A percentile compares a stretch with the other conserved stretches of the same genome.
phyloP scores from a whole-genome alignment of 2,888 invertebrate species.

The Julus scanicus region DNA sequence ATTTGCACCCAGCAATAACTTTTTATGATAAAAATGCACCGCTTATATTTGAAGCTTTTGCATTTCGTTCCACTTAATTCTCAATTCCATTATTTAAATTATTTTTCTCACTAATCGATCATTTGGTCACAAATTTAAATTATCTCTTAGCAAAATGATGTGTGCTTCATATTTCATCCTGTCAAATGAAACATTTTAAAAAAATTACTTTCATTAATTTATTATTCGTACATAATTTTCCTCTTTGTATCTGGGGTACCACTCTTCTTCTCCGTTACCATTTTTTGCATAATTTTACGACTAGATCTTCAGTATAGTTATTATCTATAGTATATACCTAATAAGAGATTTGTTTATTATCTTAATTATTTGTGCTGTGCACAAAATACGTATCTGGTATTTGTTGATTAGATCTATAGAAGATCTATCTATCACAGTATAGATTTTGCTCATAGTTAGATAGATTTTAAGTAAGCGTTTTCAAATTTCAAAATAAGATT shows the following conservation, averaged over 20 bases:
- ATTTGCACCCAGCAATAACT: background rate
- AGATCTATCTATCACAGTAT: background rate
- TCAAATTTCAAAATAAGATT: background rate
- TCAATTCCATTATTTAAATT: background rate
- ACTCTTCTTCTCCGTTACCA: background rate
- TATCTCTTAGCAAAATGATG: background rate
- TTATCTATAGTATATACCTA: background rate
- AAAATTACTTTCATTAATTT: background rate
- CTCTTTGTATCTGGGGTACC: background rate
- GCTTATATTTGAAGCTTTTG: background rate
- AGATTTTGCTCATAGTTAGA: background rate
- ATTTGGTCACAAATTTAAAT: slow-evolving; percentile 24
- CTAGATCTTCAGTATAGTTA: background rate
- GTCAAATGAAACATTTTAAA: background rate
- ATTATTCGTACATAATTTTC: slow-evolving; percentile 16
- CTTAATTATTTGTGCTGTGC: slow-evolving; percentile 15
- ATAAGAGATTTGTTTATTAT: background rate
- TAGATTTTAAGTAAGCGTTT: background rate
- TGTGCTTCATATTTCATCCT: background rate
- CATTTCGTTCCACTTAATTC: background rate
- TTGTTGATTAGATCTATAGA: background rate
- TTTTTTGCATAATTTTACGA: slow-evolving; percentile 22
- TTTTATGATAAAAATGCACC: background rate
- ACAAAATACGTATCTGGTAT: background rate
- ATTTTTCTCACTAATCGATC: background rate